Conservation (phyloP, 1,140 invertebrate genomes). For the Chymomyza costata region DNA sequence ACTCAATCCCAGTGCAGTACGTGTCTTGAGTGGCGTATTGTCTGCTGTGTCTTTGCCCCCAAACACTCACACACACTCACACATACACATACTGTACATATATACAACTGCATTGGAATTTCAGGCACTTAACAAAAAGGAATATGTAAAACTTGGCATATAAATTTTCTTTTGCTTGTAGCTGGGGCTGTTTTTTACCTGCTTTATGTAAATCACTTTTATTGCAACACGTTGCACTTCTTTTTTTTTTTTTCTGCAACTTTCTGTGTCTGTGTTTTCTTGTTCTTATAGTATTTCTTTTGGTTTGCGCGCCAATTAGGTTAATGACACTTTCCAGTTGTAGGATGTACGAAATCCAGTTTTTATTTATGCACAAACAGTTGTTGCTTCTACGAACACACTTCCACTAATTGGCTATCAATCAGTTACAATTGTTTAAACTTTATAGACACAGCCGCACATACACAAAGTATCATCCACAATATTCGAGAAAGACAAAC, state of each 20-base stretch:
- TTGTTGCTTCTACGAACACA: conserved; percentile 44
- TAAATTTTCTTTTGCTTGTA: conserved; percentile 7
- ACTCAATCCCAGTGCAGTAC: conserved; percentile 16
- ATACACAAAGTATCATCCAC: neutral
- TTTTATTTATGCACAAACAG: conserved; percentile 54
- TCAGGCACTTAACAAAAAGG: conserved; percentile 15
- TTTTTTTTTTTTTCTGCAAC: conserved; percentile 20
- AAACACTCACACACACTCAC: conserved; percentile 13
- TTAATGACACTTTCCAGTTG: conserved; percentile 65
- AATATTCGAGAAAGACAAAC: conserved; percentile 25
- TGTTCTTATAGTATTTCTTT: conserved; percentile 13
- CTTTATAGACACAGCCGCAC: conserved; percentile 9
- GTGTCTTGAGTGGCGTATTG: conserved; percentile 41
- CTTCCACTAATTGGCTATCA: conserved; percentile 65
- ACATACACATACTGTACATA: conserved; percentile 6
- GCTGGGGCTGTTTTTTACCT: conserved; percentile 38
- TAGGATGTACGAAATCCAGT: conserved; percentile 19
- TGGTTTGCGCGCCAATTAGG: conserved; percentile 47
- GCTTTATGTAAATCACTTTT: conserved; percentile 66
- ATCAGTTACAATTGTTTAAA: conserved; percentile 52
- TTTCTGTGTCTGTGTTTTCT: conserved; percentile 2
- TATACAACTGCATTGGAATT: conserved; percentile 54
- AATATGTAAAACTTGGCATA: conserved; percentile 12
- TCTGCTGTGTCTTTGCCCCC: conserved; percentile 44
- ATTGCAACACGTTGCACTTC: conserved; percentile 69